Conservation (phyloP, 1,140 invertebrate species). For the Mylabris phalerata region DNA sequence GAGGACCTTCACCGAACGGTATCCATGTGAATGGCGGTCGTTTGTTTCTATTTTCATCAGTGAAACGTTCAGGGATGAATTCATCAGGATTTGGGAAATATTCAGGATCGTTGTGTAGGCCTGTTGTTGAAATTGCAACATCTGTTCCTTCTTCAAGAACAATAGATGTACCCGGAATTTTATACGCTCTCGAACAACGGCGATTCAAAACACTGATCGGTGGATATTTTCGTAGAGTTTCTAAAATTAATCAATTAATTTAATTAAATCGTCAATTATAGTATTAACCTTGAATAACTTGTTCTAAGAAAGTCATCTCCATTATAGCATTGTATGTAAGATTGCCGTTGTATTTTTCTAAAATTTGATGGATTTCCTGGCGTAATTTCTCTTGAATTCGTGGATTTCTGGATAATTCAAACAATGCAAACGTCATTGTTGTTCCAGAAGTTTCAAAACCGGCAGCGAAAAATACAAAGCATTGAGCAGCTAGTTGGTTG, state of each 20-base stretch:
- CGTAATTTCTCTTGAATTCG: conserved; percentile 45
- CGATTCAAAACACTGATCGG: conserved; percentile 45
- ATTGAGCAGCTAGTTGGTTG: conserved; percentile 21
- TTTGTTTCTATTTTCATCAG: conserved; percentile 41
- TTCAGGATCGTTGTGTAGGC: conserved; percentile 53
- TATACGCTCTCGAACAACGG: conserved; percentile 47
- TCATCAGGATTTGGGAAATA: conserved; percentile 56
- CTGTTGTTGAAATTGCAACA: conserved; percentile 52
- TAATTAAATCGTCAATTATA: neutral
- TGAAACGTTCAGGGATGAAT: conserved; percentile 64
- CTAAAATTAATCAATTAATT: conserved; percentile 33
- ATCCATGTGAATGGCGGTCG: conserved; percentile 42
- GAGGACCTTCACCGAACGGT: conserved; percentile 52
- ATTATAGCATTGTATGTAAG: conserved; percentile 50
- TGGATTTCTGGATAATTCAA: conserved; percentile 43
- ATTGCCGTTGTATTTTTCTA: conserved; percentile 43
- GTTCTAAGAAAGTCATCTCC: conserved; percentile 44
- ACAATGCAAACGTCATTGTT: conserved; percentile 45
- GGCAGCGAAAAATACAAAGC: conserved; percentile 39
- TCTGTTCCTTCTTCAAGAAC: conserved; percentile 50
- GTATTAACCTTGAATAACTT: conserved; percentile 41
- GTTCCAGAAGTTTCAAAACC: conserved; percentile 47
- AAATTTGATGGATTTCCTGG: conserved; percentile 43
- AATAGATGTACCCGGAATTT: conserved; percentile 16
- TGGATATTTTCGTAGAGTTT: conserved; percentile 53